Conservation (phyloP, 1,140 invertebrate species). For the Apis dorsata region DNA sequence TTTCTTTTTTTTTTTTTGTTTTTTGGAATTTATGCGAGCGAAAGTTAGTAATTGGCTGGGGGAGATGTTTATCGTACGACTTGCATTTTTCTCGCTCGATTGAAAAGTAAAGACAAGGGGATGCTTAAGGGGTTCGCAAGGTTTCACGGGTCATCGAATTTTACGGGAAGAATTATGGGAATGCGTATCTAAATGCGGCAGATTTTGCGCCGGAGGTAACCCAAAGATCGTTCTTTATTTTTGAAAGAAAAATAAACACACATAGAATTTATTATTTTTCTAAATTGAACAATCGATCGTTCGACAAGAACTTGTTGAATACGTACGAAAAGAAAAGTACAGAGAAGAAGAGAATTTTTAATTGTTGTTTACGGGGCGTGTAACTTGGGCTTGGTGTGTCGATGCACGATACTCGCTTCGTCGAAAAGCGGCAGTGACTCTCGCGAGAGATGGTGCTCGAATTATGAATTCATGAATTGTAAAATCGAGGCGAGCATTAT, state of each 20-base stretch:
- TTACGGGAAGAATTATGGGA: slow-evolving; percentile 68
- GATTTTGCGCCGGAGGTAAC: slow-evolving; percentile 45
- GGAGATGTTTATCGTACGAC: no score
- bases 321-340: no score
- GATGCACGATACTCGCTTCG: background rate
- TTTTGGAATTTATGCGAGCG: background rate
- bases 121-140: slow-evolving; percentile 44
- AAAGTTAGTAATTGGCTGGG: no score
- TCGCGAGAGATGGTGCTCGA: slow-evolving; percentile 60
- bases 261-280: no score
- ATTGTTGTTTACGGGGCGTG: slow-evolving; percentile 21
- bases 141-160: slow-evolving; percentile 70
- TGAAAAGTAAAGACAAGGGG: slow-evolving; percentile 32
- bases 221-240: background rate
- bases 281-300: background rate
- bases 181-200: slow-evolving; percentile 53
- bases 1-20: background rate
- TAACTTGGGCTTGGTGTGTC: background rate
- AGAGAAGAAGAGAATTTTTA: background rate
- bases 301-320: slow-evolving; percentile 20
- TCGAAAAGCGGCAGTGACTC: slow-evolving; percentile 30
- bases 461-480: slow-evolving; percentile 77
- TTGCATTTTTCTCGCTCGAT: background rate
- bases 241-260: no score
- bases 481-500: slow-evolving; percentile 70